Percentiles rank a stretch among this genome's conserved stretches.
phyloP scores from a whole-genome alignment of 2,888 invertebrate species.

The Drosophila subquinaria region DNA sequence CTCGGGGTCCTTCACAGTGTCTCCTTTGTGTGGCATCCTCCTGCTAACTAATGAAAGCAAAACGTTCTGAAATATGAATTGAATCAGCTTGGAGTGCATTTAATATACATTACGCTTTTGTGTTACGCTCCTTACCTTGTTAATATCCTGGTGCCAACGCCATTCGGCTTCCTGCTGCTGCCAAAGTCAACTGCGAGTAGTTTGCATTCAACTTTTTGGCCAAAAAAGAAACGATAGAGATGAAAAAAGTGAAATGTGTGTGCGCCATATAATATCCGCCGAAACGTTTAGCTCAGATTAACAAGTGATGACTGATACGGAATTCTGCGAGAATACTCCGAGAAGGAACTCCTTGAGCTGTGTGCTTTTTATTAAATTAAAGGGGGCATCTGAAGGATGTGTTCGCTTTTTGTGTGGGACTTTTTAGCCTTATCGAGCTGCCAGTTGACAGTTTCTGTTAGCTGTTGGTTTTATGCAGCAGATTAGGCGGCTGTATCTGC shows the following conservation, averaged over 20 bases:
- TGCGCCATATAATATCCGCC: conserved; percentile 65
- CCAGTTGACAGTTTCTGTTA: conserved; percentile 28
- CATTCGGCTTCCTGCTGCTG: conserved; percentile 40
- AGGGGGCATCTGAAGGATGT: conserved; percentile 19
- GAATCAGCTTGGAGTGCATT: conserved; percentile 78
- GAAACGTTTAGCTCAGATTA: conserved; percentile 78
- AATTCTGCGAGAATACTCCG: conserved; percentile 25
- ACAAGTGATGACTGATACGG: conserved; percentile 73
- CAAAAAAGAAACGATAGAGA: conserved; percentile 29
- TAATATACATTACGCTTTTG: conserved; percentile 77
- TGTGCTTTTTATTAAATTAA: conserved; percentile 63
- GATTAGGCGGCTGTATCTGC: conserved; percentile 2
- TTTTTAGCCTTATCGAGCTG: conserved; percentile 14
- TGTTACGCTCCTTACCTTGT: conserved; percentile 35
- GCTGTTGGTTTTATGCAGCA: conserved; percentile 17
- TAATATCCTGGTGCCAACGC: conserved; percentile 58
- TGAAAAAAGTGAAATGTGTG: conserved; percentile 23
- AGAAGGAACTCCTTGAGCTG: conserved; percentile 34
- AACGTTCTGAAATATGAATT: conserved; percentile 77
- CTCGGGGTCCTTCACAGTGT: conserved; percentile 30
- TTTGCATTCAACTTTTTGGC: conserved; percentile 47
- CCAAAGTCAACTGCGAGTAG: conserved; percentile 29
- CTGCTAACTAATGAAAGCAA: conserved; percentile 66
- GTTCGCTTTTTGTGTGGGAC: not conserved
- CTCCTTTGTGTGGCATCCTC: conserved; percentile 50